phyloP scores from a whole-genome alignment of 2,888 invertebrate species.

The Sinotaia quadrata region DNA sequence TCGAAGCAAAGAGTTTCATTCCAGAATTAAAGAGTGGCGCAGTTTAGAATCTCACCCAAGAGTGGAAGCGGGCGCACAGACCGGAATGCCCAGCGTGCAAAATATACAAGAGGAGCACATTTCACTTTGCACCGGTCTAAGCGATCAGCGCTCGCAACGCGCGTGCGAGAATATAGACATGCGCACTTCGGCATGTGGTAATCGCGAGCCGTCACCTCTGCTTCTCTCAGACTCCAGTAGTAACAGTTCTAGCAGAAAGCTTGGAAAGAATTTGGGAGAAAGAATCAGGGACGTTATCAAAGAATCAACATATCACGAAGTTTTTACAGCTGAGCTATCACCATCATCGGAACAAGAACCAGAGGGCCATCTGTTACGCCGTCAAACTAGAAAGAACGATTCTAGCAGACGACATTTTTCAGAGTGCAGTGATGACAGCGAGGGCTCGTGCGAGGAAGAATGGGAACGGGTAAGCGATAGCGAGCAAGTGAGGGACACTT shows the following conservation, averaged over 20 bases:
- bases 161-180: neutral
- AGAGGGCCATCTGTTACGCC: too few relatives aligned
- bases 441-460: too few relatives aligned
- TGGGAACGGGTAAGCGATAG: too few relatives aligned
- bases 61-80: too few relatives aligned
- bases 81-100: neutral
- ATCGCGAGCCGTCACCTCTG: neutral
- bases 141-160: neutral
- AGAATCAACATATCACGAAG: conserved; percentile 13
- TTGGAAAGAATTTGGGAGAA: conserved; percentile 16
- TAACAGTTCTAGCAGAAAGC: neutral
- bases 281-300: conserved; percentile 20
- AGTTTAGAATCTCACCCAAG: too few relatives aligned
- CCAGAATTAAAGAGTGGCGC: too few relatives aligned
- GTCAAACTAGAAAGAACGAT: too few relatives aligned
- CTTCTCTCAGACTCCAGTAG: neutral
- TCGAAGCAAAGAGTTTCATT: too few relatives aligned
- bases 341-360: too few relatives aligned
- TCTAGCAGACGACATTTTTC: too few relatives aligned
- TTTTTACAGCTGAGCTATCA: conserved; percentile 9
- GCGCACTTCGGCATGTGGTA: neutral
- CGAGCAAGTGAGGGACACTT: too few relatives aligned
- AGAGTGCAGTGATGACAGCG: too few relatives aligned
- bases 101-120: neutral
- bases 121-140: neutral